Base-by-base conservation (phyloP, 2,797 vertebrate species). In the Myioborus miniatus region DNA sequence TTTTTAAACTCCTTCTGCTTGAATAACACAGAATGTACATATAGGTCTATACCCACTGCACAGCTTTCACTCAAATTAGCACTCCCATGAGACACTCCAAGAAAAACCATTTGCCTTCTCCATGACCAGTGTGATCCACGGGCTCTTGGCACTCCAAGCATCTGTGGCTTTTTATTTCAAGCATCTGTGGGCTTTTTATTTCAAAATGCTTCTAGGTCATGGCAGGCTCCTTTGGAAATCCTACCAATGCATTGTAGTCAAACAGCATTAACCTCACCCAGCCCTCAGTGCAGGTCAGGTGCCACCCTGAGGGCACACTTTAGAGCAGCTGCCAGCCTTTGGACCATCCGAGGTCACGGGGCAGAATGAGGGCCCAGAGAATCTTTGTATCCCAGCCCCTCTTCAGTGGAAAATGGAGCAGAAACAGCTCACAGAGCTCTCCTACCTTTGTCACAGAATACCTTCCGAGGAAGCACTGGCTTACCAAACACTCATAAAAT, bases 401-500 rank as follows among this genome's bases (percentile, higher is more conserved):
- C 21, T 32, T 44, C 27, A 32, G 22, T 5, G 70, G 74, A 87
- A 90, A 90, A 60, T 1, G 18, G 39, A 93, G 26, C 19, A 1
- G 49, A 81, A 89, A 69, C 17, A 59, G 59, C 20, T 41, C 49
- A 29, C 0, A 1, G 53, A 79, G 37, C 56, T 77, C 53, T 76
- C 29, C 63, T 56, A 70, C 65, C 72, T 87, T 70, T 69, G 69
- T 83, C 80, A 81, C 76, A 62, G 26, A 93, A 71, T 65, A 67
- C 24, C 32, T 49, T 19, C 20, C 59, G 67, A 76, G 59, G 55
- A 85, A 90, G 85, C 41, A 44, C n/a, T 17, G 81, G 20, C 43
- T 92, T 85, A 92, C 63, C 21, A 62, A 93, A 88, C 15, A 18
- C 29, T 60, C 60, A 83, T 91, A 64, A 95, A 96, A 80, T 77